phyloP scores from a whole-genome alignment of 2,797 vertebrate genomes.

The Spinus olivaceus region DNA sequence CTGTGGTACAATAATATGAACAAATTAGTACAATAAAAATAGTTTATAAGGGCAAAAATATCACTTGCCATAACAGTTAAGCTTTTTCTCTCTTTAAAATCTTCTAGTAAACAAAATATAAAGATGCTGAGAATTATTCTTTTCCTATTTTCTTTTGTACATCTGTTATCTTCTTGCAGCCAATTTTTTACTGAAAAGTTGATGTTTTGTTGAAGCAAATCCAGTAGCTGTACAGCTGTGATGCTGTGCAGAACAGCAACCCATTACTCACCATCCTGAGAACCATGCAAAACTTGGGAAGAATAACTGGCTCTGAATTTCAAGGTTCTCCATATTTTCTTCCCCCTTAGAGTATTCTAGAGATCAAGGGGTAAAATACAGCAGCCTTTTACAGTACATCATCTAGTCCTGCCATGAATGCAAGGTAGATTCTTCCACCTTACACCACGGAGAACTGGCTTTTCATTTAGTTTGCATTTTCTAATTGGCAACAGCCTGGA shows the following conservation, averaged over 20 bases:
- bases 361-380: not conserved
- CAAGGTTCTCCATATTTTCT: not conserved
- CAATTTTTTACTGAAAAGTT: constrained; percentile 35
- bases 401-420: not conserved
- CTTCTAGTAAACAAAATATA: constrained; percentile 25
- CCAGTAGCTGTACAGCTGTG: constrained; percentile 59
- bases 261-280: constrained; percentile 42
- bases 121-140: constrained; percentile 15
- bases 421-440: not conserved
- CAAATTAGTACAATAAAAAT: not conserved
- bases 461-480: not conserved
- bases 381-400: not conserved
- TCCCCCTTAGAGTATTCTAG: not conserved
- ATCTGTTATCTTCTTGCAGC: constrained; percentile 55
- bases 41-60: not conserved
- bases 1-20: not conserved
- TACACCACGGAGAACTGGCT: not conserved
- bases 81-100: not conserved
- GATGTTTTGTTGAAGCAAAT: constrained; percentile 48
- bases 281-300: constrained; percentile 14
- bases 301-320: not conserved
- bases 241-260: constrained; percentile 54
- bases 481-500: not conserved
- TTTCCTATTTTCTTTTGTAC: constrained; percentile 42
- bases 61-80: not conserved